Evolutionary conservation across 2,113 vertebrate species (phyloP).

Genomic region (Chunga burmeisteri): DNA sequence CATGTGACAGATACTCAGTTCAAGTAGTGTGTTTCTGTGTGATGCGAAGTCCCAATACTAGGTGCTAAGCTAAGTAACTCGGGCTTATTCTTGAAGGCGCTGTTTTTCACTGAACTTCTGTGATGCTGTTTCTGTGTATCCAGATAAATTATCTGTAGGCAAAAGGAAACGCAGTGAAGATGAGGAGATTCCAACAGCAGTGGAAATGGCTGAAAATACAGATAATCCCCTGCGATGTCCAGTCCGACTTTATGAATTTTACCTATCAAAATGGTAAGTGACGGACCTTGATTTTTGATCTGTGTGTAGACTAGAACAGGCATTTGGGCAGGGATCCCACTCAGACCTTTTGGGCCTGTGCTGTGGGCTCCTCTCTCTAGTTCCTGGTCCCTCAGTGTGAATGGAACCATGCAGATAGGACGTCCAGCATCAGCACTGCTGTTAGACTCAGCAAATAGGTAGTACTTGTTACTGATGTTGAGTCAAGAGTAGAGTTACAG

Average conservation of each 20-base stretch:
- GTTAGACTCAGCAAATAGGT: too few relatives aligned
- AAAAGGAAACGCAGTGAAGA: constrained; percentile 88
- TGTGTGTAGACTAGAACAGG: neutral
- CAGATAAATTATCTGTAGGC: constrained; percentile 79
- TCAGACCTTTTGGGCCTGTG: neutral
- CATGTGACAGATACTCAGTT: neutral
- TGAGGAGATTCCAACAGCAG: constrained; percentile 76
- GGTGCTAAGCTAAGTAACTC: neutral
- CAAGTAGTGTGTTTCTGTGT: neutral
- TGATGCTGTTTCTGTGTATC: neutral
- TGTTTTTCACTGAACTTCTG: neutral
- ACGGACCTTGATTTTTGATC: neutral
- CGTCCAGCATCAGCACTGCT: neutral
- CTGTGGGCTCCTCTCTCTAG: neutral
- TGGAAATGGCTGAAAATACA: constrained; percentile 93
- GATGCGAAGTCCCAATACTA: neutral
- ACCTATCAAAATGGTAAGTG: constrained; percentile 95
- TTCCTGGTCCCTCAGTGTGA: neutral
- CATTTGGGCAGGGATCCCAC: neutral
- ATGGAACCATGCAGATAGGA: neutral
- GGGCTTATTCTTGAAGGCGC: neutral
- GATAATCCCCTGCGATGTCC: constrained; percentile 95
- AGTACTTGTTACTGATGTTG: neutral
- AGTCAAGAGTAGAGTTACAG: neutral
- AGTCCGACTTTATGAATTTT: constrained; percentile 96